phyloP scores from a whole-genome alignment of 2,797 vertebrate genomes.

The Chelmon rostratus region DNA sequence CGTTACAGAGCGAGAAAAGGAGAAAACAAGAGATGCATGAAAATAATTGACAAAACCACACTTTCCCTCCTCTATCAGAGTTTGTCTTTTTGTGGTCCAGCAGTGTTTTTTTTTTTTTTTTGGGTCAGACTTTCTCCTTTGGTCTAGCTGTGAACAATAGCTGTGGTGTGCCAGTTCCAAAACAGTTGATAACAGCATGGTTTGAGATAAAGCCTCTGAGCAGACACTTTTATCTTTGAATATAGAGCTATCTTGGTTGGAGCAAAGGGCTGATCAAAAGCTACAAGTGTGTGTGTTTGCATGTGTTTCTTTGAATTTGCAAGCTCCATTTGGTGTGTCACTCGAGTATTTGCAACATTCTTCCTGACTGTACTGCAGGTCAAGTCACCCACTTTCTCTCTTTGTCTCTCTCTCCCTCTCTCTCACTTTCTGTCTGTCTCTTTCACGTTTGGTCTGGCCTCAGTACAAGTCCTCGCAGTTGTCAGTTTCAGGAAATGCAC shows the following conservation, averaged over 20 bases:
- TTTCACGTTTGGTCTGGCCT: slow-evolving; percentile 66
- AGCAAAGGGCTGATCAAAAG: slow-evolving; percentile 40
- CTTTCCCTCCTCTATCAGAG: slow-evolving; percentile 45
- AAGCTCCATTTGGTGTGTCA: slow-evolving; percentile 49
- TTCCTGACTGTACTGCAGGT: slow-evolving; percentile 59
- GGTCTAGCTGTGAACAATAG: slow-evolving; percentile 50
- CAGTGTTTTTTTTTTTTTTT: slow-evolving; percentile 16
- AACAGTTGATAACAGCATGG: slow-evolving; percentile 59
- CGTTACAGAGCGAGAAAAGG: slow-evolving; percentile 15
- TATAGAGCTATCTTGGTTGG: slow-evolving; percentile 22
- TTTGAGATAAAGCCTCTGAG: slow-evolving; percentile 46
- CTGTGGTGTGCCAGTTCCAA: slow-evolving; percentile 44
- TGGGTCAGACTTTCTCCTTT: slow-evolving; percentile 34
- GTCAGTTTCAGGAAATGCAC: slow-evolving; percentile 84
- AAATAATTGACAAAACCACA: slow-evolving; percentile 66
- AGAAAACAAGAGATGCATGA: slow-evolving; percentile 29
- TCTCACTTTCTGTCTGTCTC: slow-evolving; percentile 33
- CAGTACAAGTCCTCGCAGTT: slow-evolving; percentile 68
- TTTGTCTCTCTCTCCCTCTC: neutral
- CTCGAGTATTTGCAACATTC: slow-evolving; percentile 56
- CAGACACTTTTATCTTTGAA: slow-evolving; percentile 50
- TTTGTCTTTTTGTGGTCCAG: slow-evolving; percentile 37
- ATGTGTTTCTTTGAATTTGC: slow-evolving; percentile 30
- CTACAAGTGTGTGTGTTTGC: neutral
- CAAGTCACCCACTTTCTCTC: slow-evolving; percentile 31